Base-by-base conservation (phyloP, 1,140 invertebrate species). In the Cylas formicarius region DNA sequence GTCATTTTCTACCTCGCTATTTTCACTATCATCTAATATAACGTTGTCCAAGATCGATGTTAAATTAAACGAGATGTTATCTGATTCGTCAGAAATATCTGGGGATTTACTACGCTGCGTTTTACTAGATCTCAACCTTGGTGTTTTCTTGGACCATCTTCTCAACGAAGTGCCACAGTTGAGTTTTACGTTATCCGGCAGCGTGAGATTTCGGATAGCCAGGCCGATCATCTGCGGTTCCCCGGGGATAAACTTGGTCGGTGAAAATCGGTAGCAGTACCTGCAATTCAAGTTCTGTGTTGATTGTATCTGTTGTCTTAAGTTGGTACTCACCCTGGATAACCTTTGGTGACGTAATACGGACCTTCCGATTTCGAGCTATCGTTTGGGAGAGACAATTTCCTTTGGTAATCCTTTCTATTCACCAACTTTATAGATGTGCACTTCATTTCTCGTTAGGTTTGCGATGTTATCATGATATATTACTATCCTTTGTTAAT, bases 111-210 rank as follows among this genome's bases (percentile, higher is more conserved):
- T n/a, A 11, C 14, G 9, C 20, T 47, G 7, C 17, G 11, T 32
- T 24, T 47, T 14, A 9, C 22, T n/a, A 0, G 43, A 49, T 31
- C 35, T 49, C 21, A 54, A 21, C 20, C 50, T 50, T 5, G 54
- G 52, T 14, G 32, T 46, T 44, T 56, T 56, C 14, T 36, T 52
- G 1, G 52, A 39, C 56, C 56, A 58, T 42, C 39, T 36, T n/a
- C 50, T 27, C 23, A 48, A 9, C 2, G 54, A 50, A n/a, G 31
- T n/a, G 6, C 52, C 54, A 0, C 42, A 47, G 31, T 56, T 56
- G 7, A 49, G 49, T 4, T 13, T 13, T 6, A 44, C 9, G 18
- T 48, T 33, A 4, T 55, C 49, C 7, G 52, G 49, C n/a, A 55
- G 34, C 2, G 29, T 23, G 21, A 55, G 9, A 16, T 36, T 55